Evolutionary conservation across 2,797 vertebrate species (phyloP).

Genomic region (Ibycter americanus): DNA sequence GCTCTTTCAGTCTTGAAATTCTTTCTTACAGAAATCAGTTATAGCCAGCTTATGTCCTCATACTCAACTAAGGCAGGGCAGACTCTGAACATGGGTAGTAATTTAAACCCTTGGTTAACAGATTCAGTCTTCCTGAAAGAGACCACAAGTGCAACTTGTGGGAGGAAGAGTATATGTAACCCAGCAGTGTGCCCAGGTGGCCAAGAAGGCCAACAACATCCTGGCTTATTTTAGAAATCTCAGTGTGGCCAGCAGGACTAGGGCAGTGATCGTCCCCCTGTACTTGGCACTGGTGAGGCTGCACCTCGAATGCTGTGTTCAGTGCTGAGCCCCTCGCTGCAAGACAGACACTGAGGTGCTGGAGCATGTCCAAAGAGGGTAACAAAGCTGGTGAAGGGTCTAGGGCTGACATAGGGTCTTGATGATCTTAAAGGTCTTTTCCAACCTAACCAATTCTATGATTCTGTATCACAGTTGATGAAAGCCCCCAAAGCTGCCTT

Average conservation of each 20-base stretch:
- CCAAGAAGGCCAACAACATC: neutral
- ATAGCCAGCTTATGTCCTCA: neutral
- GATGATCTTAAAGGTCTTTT: neutral
- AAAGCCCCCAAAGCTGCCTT: neutral
- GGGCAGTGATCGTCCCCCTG: neutral
- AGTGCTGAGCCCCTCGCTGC: neutral
- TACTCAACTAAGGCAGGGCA: neutral
- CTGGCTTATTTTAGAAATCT: neutral
- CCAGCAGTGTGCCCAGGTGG: neutral
- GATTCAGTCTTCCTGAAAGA: neutral
- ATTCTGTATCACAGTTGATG: neutral
- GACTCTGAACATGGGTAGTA: neutral
- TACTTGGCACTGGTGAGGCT: neutral
- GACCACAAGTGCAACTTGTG: rapidly evolving
- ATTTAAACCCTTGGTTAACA: neutral
- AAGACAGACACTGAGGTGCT: neutral
- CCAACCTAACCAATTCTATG: neutral
- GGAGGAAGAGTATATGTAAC: neutral
- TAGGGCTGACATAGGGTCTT: neutral
- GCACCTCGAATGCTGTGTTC: rapidly evolving
- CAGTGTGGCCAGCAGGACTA: neutral
- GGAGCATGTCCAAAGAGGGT: neutral
- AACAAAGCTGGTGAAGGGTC: neutral
- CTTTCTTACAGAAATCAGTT: neutral
- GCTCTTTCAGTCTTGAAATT: neutral